Conservation (phyloP, 1,140 invertebrate species). For the Aplysia californica region DNA sequence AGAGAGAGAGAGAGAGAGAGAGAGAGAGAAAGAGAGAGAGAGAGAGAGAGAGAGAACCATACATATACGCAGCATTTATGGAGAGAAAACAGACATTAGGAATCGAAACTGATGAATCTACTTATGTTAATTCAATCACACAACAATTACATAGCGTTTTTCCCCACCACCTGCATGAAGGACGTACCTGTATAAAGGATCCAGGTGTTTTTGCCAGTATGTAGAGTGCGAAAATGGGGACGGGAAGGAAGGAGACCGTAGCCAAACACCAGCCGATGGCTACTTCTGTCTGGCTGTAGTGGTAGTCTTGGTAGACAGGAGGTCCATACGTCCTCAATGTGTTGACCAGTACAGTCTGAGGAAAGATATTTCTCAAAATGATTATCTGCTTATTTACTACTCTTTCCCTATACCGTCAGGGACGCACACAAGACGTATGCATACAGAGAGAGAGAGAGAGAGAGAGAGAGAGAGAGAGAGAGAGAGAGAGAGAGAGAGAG, state of each 20-base stretch:
- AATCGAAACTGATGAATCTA: too few relatives aligned
- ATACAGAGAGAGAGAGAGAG: too few relatives aligned
- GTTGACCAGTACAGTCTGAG: constrained; percentile 41
- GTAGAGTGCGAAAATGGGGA: constrained; percentile 28
- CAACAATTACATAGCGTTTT: too few relatives aligned
- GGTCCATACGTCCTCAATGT: constrained; percentile 33
- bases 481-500: neutral
- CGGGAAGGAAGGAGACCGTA: constrained; percentile 31
- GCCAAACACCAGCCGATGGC: constrained; percentile 35
- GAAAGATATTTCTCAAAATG: neutral
- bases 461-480: neutral
- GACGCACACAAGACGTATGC: neutral
- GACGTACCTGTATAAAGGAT: constrained; percentile 14
- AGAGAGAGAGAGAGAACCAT: too few relatives aligned
- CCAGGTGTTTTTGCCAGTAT: constrained; percentile 12
- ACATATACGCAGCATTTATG: too few relatives aligned
- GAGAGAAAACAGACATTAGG: too few relatives aligned
- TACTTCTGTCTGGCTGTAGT: constrained; percentile 23
- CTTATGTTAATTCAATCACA: too few relatives aligned
- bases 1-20: too few relatives aligned
- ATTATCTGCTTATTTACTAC: neutral
- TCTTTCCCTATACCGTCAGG: neutral
- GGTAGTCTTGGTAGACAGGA: constrained; percentile 36
- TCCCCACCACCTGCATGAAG: too few relatives aligned
- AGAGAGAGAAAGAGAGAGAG: too few relatives aligned